Percentiles rank a stretch among this genome's conserved stretches.
These are phyloP conservation scores for Eretmochelys imbricata DNA, from an alignment of 2,113 vertebrate genomes.

Conservation along the genomic window DNA sequence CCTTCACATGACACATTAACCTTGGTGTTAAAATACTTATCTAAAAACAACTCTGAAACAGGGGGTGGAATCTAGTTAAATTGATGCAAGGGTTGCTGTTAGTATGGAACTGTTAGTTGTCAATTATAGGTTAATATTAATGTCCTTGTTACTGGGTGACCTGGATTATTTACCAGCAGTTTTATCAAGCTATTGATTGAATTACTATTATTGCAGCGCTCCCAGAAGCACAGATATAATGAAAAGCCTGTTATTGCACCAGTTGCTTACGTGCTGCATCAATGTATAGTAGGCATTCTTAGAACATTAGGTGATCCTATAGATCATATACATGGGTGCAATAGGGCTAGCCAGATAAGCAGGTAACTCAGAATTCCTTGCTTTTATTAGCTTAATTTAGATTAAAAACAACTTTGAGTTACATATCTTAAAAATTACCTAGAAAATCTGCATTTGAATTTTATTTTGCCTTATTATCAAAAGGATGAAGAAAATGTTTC, in stretches of 20 bases:
- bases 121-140: background rate
- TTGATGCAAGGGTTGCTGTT: background rate
- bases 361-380: background rate
- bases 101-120: background rate
- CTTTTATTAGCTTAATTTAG: background rate
- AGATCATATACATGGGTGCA: background rate
- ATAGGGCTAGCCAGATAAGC: background rate
- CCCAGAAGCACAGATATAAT: background rate
- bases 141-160: background rate
- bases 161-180: background rate
- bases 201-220: background rate
- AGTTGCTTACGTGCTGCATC: background rate
- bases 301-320: background rate
- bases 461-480: background rate
- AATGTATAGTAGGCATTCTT: background rate
- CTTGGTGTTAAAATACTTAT: background rate
- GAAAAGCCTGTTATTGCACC: background rate
- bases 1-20: background rate
- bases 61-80: background rate
- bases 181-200: background rate
- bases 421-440: background rate
- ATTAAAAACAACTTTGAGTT: slow-evolving; percentile 22
- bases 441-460: background rate
- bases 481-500: background rate
- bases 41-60: background rate